A percentile compares a stretch with the other conserved stretches of the same genome.
These are phyloP conservation scores for Alethe diademata DNA, from an alignment of 2,113 vertebrate species.

Conservation along the genomic window DNA sequence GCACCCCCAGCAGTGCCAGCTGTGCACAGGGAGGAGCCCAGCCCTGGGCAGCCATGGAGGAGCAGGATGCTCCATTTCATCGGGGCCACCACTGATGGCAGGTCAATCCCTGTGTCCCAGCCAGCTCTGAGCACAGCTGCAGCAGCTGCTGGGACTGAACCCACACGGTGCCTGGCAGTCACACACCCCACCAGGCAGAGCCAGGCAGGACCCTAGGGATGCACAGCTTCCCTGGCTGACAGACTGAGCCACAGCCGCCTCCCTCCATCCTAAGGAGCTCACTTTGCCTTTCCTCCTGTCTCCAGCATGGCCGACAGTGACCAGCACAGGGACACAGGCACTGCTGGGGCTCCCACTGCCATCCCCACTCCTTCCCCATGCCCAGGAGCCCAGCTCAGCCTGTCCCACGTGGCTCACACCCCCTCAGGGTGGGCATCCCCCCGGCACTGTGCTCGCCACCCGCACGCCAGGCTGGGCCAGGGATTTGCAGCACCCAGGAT, in stretches of 20 bases:
- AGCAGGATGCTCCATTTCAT: neutral
- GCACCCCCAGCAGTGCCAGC: neutral
- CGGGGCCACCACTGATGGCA: neutral
- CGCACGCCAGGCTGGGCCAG: rapidly evolving
- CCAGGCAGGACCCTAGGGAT: neutral
- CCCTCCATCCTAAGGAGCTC: neutral
- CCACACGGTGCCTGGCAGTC: rapidly evolving
- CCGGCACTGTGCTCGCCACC: rapidly evolving
- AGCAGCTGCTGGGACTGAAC: neutral
- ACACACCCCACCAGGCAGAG: neutral
- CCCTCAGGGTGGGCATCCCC: rapidly evolving
- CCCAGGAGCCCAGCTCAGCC: neutral
- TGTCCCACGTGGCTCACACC: neutral
- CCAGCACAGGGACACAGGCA: rapidly evolving
- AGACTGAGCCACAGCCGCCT: neutral
- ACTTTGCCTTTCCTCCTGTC: neutral
- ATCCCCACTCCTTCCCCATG: neutral
- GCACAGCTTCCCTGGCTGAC: neutral
- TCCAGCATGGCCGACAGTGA: neutral
- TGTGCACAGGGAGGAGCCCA: neutral
- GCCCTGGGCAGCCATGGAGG: neutral
- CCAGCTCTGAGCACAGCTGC: neutral
- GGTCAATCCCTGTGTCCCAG: neutral
- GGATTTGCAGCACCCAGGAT: neutral
- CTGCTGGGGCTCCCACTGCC: rapidly evolving